Evolutionary conservation across 2,113 vertebrate species (phyloP), one percentile per base, ranked within the genome.

Genomic region (Mellivora capensis): DNA sequence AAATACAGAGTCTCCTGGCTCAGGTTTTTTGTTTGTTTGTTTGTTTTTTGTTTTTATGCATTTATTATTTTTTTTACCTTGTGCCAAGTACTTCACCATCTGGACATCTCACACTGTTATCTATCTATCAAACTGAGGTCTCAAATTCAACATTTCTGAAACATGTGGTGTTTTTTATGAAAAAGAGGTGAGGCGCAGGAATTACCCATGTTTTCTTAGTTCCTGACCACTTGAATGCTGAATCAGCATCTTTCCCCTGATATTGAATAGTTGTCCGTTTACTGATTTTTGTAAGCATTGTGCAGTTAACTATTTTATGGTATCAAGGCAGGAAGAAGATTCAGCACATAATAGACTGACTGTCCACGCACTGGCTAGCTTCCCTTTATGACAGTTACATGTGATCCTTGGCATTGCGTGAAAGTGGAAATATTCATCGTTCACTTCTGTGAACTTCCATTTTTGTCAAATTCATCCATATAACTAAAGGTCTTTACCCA

Each of bases 1-100:
- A 94, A 98, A 49, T 90, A 88, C 67, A 54, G 87, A 85, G 34
- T 97, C 93, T 96, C 57, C 87, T 97, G 90, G 39, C 34, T 21
- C 67, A 6, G 6, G 15, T 47, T 47, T 52, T 84, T 86, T 93
- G 82, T 96, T 98, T 98, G 13, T 64, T 64, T 64, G 31, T 34
- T 67, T 67, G 0, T 61, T 86, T 86, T 87, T 96, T 98, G 15
- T 47, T 12, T 67, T 76, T 25, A 18, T 54, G 52, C 14, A 31
- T 64, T 14, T 62, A 29, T 31, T 59, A 3, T 83, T 87, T 90
- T 87, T 96, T 97, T 98, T 94, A 97, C 96, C 54, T 94, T 49
- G 2, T 97, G 80, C 95, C 97, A 98, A 93, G 27, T 86, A 59
- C 44, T 97, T 97, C 52, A 47, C 31, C 57, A 52, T 23, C 42